Conservation (phyloP, 2,113 vertebrate genomes). For the Paratilapia polleni region DNA sequence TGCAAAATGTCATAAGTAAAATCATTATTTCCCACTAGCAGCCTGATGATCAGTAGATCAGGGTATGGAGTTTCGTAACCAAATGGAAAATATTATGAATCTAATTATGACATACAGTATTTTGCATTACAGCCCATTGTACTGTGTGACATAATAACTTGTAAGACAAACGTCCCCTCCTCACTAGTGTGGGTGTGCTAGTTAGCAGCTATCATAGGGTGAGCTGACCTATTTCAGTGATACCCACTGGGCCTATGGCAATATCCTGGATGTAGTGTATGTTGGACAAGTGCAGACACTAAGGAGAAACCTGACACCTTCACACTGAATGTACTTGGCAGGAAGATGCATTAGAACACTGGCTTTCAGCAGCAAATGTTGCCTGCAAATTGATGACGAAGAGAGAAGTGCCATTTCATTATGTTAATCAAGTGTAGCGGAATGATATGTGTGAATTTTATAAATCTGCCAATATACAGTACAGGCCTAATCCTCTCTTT, state of each 20-base stretch:
- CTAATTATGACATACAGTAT: background rate
- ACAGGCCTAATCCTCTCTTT: background rate
- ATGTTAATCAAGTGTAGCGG: constrained; percentile 18
- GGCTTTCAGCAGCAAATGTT: constrained; percentile 21
- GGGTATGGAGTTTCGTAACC: background rate
- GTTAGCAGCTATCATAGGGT: constrained; percentile 27
- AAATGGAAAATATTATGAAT: constrained; percentile 8
- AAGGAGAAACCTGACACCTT: constrained; percentile 54
- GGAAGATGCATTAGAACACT: background rate
- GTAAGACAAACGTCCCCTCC: constrained; percentile 8
- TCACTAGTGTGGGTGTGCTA: constrained; percentile 33
- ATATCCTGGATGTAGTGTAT: constrained; percentile 36
- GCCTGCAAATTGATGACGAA: background rate
- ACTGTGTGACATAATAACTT: background rate
- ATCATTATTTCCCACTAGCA: background rate
- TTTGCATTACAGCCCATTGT: background rate
- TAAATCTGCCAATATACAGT: background rate
- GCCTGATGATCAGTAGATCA: background rate
- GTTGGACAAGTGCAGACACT: constrained; percentile 28
- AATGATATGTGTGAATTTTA: background rate
- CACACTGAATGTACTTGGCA: constrained; percentile 29
- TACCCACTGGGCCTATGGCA: constrained; percentile 43
- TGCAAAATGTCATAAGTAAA: background rate
- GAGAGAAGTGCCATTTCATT: constrained; percentile 8
- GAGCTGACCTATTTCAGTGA: constrained; percentile 56